phyloP scores from a whole-genome alignment of 2,888 invertebrate genomes.

The Drosophila koepferae region DNA sequence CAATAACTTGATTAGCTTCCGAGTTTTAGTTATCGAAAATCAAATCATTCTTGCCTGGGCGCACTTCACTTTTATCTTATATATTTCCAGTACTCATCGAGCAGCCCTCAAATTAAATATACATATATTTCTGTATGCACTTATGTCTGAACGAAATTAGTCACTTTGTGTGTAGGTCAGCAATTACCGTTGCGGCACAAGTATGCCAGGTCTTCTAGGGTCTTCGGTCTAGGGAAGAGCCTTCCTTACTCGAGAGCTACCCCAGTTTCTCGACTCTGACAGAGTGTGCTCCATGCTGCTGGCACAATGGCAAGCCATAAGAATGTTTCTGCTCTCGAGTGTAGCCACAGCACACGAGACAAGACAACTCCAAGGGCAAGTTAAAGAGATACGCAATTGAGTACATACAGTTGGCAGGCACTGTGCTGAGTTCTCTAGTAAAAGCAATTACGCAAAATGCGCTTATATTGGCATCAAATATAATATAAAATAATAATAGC shows the following conservation, averaged over 20 bases:
- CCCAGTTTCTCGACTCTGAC: slow-evolving; percentile 1
- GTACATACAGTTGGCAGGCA: background rate
- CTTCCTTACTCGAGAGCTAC: slow-evolving; percentile 4
- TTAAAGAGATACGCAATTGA: slow-evolving; percentile 23
- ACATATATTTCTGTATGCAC: slow-evolving; percentile 2
- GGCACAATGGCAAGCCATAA: slow-evolving; percentile 35
- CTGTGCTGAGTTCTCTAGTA: slow-evolving; percentile 11
- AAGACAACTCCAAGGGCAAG: slow-evolving; percentile 19
- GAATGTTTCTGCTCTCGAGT: slow-evolving; percentile 11
- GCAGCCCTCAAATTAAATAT: slow-evolving; percentile 19
- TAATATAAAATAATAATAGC: slow-evolving; percentile 49
- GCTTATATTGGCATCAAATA: slow-evolving; percentile 72
- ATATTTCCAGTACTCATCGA: background rate
- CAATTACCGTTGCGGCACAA: slow-evolving; percentile 60
- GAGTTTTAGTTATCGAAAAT: background rate
- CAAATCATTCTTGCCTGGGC: background rate
- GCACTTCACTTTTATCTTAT: too few relatives aligned
- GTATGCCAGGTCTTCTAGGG: slow-evolving; percentile 16
- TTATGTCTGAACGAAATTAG: slow-evolving; percentile 53
- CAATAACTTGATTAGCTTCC: too few relatives aligned
- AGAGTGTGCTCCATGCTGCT: slow-evolving; percentile 5
- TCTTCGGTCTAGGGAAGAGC: slow-evolving; percentile 3
- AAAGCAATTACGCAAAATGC: slow-evolving; percentile 68
- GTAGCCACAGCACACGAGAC: background rate
- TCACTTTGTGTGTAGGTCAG: slow-evolving; percentile 68